Percentiles rank a stretch among this genome's conserved stretches.
Evolutionary conservation across 2,113 vertebrate genomes (phyloP).

Genomic region (Lampris megalopsis): DNA sequence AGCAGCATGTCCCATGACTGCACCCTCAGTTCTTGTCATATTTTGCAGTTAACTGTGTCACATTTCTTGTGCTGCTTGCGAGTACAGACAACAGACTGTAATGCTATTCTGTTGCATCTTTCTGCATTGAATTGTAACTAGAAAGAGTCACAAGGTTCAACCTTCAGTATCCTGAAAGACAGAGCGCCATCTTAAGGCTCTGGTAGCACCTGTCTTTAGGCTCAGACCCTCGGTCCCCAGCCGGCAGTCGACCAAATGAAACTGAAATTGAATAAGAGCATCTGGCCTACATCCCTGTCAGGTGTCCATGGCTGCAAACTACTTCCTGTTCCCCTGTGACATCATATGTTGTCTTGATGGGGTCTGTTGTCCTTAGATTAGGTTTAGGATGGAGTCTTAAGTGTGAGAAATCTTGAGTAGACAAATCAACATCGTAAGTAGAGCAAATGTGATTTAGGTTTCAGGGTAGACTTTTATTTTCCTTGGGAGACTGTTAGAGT

Average conservation of each 20-base stretch:
- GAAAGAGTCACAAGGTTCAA: background rate
- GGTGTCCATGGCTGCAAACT: background rate
- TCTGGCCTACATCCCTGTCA: conserved; percentile 24
- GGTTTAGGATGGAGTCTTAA: too few relatives aligned
- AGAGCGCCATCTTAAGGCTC: background rate
- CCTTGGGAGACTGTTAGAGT: too few relatives aligned
- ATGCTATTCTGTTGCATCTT: conserved; percentile 24
- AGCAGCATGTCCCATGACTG: too few relatives aligned
- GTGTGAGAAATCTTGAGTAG: too few relatives aligned
- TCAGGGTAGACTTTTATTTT: too few relatives aligned
- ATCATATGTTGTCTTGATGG: background rate
- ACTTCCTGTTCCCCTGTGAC: conserved; percentile 19
- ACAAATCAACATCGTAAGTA: too few relatives aligned
- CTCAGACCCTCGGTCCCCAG: background rate
- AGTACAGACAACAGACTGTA: conserved; percentile 40
- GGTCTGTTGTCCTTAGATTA: too few relatives aligned
- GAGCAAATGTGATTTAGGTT: too few relatives aligned
- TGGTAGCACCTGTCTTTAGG: background rate
- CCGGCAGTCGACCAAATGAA: conserved; percentile 1
- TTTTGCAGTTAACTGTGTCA: too few relatives aligned
- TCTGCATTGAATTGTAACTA: too few relatives aligned
- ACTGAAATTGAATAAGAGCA: conserved; percentile 43
- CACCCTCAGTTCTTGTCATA: too few relatives aligned
- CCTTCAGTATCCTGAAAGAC: background rate
- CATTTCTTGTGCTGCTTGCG: background rate